Conservation (phyloP, 2,113 vertebrate species). For the Tychaedon coryphoeus region DNA sequence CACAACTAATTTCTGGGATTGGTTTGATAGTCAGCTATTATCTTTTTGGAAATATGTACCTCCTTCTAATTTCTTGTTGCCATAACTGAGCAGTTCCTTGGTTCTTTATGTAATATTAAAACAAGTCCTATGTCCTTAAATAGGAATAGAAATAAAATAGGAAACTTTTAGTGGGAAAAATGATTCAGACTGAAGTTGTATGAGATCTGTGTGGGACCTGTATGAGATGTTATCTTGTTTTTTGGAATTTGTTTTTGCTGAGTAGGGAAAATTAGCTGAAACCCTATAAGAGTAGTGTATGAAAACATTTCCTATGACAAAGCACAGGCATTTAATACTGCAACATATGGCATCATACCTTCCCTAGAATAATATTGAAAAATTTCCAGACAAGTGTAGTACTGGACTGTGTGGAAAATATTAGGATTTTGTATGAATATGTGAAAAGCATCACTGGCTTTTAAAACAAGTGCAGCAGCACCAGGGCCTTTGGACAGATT, state of each 20-base stretch:
- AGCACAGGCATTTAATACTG: neutral
- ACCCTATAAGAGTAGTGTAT: neutral
- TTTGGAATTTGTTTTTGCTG: neutral
- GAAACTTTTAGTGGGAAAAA: neutral
- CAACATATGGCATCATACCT: neutral
- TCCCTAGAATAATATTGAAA: neutral
- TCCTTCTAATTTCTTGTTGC: neutral
- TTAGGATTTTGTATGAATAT: neutral
- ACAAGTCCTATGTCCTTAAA: neutral
- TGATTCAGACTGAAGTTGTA: neutral
- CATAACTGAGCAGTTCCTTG: neutral
- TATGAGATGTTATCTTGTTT: neutral
- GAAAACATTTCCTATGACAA: neutral
- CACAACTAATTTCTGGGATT: constrained; percentile 37
- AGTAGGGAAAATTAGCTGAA: neutral
- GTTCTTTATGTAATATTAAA: neutral
- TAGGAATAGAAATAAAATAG: neutral
- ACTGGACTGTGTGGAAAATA: neutral
- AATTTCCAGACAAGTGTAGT: neutral
- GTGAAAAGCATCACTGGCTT: neutral
- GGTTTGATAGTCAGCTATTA: constrained; percentile 11
- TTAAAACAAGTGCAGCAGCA: neutral
- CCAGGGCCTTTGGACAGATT: neutral
- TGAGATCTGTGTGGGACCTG: neutral
- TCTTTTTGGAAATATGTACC: neutral